Evolutionary conservation across 2,797 vertebrate species (phyloP).

Genomic region (Poeciliopsis turneri): DNA sequence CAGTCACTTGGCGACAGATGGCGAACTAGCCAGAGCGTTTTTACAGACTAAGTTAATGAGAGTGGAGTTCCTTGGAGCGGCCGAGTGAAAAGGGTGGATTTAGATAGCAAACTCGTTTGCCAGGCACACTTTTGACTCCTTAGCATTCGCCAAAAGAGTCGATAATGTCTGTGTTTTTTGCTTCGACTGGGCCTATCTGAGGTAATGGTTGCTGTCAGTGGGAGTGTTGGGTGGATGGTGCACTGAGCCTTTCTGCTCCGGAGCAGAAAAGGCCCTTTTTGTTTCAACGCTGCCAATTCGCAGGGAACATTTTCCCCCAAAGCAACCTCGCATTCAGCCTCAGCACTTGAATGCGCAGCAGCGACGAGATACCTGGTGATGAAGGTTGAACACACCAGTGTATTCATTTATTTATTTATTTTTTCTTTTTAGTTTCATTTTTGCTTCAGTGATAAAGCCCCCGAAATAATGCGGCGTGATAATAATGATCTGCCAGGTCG

Average conservation of each 20-base stretch:
- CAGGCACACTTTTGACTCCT: background rate
- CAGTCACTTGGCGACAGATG: no score
- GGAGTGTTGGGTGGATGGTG: background rate
- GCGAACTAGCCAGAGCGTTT: no score
- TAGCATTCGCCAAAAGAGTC: background rate
- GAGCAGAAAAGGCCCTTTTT: conserved; percentile 5
- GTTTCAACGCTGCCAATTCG: background rate
- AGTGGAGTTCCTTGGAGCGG: no score
- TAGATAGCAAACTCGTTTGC: background rate
- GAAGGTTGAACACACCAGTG: background rate
- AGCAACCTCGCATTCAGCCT: background rate
- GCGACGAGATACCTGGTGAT: background rate
- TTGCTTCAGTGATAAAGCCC: background rate
- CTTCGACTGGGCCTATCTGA: background rate
- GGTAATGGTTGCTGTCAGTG: background rate
- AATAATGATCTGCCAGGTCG: no score
- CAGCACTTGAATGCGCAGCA: background rate
- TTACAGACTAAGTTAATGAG: no score
- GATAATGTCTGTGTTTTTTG: conserved; percentile 1
- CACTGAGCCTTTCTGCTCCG: background rate
- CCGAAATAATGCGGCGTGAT: background rate
- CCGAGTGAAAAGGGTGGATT: background rate
- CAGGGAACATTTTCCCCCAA: background rate
- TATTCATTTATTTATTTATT: background rate
- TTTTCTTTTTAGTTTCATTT: background rate